Base-by-base conservation (phyloP, 2,797 vertebrate species). In the Poeciliopsis presidionis region DNA sequence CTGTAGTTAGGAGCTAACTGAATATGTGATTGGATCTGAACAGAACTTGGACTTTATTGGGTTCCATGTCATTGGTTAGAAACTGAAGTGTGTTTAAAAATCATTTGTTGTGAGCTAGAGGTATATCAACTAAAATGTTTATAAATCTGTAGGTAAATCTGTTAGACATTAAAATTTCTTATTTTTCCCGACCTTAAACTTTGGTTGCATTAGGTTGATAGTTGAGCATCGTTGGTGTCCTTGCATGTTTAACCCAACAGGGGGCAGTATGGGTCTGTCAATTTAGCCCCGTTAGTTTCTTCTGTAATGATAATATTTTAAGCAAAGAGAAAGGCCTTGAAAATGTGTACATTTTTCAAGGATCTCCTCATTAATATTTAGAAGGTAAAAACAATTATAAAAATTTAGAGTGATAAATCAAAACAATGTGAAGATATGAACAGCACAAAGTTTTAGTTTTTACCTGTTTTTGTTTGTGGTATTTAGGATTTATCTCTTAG, bases 231-330 rank as follows among this genome's bases (percentile, higher is more conserved):
- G n/a, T 1, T 22, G 20, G 57, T 91, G 91, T 73, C 71, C 81
- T 88, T 69, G 80, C 76, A 63, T 43, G 46, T 80, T n/a, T 83
- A 53, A 78, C 79, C 88, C 93, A 90, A 93, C 87, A 94, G 93
- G 93, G 93, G 93, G 93, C 93, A 94, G 93, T 94, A 85, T 94
- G 91, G 89, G 41, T 91, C 90, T 91, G 84, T 88, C 82, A 77
- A 77, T 89, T 67, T 75, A 70, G 65, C 81, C 43, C 25, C 65
- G 43, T 28, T 18, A 57, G 67, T 53, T 51, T 41, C 55, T 74
- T 20, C 8, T 20, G 18, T 43, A 72, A 65, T 69, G 36, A 47
- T n/a, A 83, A 47, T 2, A 18, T 73, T 74, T 74, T 77, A 47
- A 74, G 75, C 4, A 70, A n/a, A 76, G 18, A 65, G 20, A 55